phyloP scores from a whole-genome alignment of 1,140 invertebrate genomes.

The Neodiprion fabricii region DNA sequence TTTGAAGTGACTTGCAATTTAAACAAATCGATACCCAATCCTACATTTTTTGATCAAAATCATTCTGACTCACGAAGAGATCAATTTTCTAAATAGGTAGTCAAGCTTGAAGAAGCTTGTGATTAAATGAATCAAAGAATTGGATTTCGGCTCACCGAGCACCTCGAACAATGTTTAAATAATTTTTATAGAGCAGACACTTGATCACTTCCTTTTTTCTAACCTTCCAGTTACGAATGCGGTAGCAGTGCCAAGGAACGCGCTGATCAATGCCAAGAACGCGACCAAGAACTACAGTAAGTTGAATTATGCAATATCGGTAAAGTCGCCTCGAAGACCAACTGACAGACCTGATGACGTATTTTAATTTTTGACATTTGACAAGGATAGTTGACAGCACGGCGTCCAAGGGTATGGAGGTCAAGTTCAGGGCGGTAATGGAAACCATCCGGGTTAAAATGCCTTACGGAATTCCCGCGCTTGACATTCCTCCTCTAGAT shows the following conservation, averaged over 20 bases:
- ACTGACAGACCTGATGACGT: not conserved
- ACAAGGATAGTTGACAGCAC: constrained; percentile 57
- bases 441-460: constrained; percentile 52
- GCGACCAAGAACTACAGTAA: constrained; percentile 54
- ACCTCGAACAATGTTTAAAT: constrained; percentile 18
- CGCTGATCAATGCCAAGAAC: constrained; percentile 50
- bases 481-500: constrained; percentile 49
- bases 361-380: constrained; percentile 34
- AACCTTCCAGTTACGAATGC: constrained; percentile 45
- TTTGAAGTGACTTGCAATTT: too few relatives aligned
- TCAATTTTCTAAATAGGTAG: too few relatives aligned
- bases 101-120: not conserved
- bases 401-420: constrained; percentile 52
- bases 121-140: not conserved
- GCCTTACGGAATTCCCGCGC: constrained; percentile 51
- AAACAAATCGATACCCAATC: too few relatives aligned
- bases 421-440: constrained; percentile 50
- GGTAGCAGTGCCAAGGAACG: constrained; percentile 51
- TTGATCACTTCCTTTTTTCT: not conserved
- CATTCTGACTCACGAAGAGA: not conserved
- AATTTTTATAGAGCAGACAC: not conserved
- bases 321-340: not conserved
- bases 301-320: constrained; percentile 26
- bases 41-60: too few relatives aligned
- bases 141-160: not conserved